These are phyloP conservation scores for Petrolisthes cinctipes DNA, from an alignment of 2,888 invertebrate species.

Conservation along the genomic window DNA sequence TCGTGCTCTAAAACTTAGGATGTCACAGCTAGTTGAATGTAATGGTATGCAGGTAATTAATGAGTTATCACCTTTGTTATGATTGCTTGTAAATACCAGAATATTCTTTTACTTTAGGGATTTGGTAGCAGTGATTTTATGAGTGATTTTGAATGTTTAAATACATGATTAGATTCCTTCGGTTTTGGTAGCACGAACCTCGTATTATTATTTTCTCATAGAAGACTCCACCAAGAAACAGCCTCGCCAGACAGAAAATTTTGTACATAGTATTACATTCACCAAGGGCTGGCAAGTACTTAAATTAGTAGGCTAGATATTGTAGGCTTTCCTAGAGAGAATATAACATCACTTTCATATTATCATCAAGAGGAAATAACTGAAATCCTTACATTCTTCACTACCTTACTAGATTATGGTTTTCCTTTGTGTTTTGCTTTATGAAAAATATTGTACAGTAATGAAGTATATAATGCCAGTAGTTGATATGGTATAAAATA, in stretches of 20 bases:
- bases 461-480: too few species aligned
- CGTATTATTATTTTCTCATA: background rate
- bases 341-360: slow-evolving; percentile 15
- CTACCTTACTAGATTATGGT: too few species aligned
- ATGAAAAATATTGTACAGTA: too few species aligned
- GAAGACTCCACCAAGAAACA: background rate
- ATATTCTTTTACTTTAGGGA: too few species aligned
- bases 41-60: background rate
- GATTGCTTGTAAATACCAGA: too few species aligned
- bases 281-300: background rate
- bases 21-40: too few species aligned
- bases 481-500: too few species aligned
- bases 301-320: background rate
- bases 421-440: too few species aligned
- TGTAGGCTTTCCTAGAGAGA: background rate
- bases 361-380: background rate
- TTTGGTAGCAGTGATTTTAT: too few species aligned
- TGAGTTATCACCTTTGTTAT: too few species aligned
- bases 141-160: too few species aligned
- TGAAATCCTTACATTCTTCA: background rate
- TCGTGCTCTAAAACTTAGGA: background rate
- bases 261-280: background rate
- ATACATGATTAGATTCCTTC: background rate
- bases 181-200: background rate
- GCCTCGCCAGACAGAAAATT: background rate